Evolutionary conservation across 92 coral and sea anemone genomes (phyloP).

Genomic region (Epizoanthus fatuus): DNA sequence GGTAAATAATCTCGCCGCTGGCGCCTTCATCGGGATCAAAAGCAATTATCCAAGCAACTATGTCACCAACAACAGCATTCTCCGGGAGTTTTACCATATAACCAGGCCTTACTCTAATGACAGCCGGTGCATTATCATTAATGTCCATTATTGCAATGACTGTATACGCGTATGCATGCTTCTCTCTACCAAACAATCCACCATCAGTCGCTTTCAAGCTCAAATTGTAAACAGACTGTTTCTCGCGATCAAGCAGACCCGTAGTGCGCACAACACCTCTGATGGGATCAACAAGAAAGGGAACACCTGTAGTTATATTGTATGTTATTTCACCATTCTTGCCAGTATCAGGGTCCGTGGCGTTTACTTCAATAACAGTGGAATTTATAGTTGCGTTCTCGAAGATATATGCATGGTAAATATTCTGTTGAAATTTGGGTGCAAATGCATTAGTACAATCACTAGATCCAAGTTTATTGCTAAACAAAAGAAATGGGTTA

Average conservation of each 20-base stretch:
- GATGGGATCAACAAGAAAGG: slow-evolving; percentile 51
- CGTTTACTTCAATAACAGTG: slow-evolving; percentile 52
- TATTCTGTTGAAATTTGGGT: slow-evolving; percentile 48
- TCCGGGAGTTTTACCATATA: slow-evolving; percentile 58
- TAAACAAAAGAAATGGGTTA: slow-evolving; percentile 52
- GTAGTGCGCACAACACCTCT: slow-evolving; percentile 46
- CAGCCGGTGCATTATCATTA: slow-evolving; percentile 63
- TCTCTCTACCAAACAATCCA: slow-evolving; percentile 63
- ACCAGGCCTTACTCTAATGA: slow-evolving; percentile 41
- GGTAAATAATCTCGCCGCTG: slow-evolving; percentile 39
- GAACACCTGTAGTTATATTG: slow-evolving; percentile 41
- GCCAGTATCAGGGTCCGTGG: slow-evolving; percentile 66
- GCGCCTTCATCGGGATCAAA: slow-evolving; percentile 57
- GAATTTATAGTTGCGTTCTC: slow-evolving; percentile 63
- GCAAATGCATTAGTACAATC: slow-evolving; percentile 58
- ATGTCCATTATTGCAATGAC: slow-evolving; percentile 38
- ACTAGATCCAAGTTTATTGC: slow-evolving; percentile 58
- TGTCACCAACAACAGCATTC: slow-evolving; percentile 39
- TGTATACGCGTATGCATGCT: slow-evolving; percentile 34
- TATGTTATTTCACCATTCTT: slow-evolving; percentile 60
- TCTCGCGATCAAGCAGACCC: slow-evolving; percentile 55
- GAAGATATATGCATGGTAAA: slow-evolving; percentile 36
- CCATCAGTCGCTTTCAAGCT: slow-evolving; percentile 68
- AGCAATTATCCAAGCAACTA: slow-evolving; percentile 49
- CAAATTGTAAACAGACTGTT: slow-evolving; percentile 47